Base-by-base conservation (phyloP, 1,140 invertebrate species). In the Anastrepha obliqua region DNA sequence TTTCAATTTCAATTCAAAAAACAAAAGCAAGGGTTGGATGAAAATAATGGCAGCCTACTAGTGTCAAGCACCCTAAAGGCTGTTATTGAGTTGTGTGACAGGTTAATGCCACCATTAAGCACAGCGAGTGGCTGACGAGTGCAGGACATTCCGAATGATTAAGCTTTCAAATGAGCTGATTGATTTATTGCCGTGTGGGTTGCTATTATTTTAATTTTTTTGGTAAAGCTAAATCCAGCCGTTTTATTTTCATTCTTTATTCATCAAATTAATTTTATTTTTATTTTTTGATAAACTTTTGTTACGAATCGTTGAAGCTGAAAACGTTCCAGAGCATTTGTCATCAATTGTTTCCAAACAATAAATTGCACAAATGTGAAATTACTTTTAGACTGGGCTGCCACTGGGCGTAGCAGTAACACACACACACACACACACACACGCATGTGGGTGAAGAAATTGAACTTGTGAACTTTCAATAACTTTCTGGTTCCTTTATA, bases 341-440 rank as follows among this genome's bases (percentile, higher is more conserved):
- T 74, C 42, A 47, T 15, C 67, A 74, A 74, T 74, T 74, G 67
- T 74, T 74, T 74, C 67, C 67, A 47, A 74, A 74, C 67, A 74
- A 74, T 74, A 74, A 74, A 74, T 74, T 74, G 42, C 42, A 74
- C 15, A 15, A 44, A 74, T 9, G 13, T 39, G 9, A 74, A 67
- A 74, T 74, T 47, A 44, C 67, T 7, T 13, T 8, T 55, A 8
- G 51, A 11, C 51, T 11, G 51, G 51, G 6, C 51, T 55, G 42
- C 15, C 15, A 74, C 6, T 42, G 42, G 4, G 44, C 42, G 6
- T 11, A 55, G 29, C 51, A 55, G 11, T 55, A 6, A 47, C 11
- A 74, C 67, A 74, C 42, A 47, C 5, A 42, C 39, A n/a, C 67
- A 74, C 3, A 0, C 42, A 2, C 13, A 4, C 67, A 5, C 15